Percentiles rank a stretch among this genome's conserved stretches.
phyloP scores from a whole-genome alignment of 2,113 vertebrate species.

The Brachyhypopomus occidentalis region DNA sequence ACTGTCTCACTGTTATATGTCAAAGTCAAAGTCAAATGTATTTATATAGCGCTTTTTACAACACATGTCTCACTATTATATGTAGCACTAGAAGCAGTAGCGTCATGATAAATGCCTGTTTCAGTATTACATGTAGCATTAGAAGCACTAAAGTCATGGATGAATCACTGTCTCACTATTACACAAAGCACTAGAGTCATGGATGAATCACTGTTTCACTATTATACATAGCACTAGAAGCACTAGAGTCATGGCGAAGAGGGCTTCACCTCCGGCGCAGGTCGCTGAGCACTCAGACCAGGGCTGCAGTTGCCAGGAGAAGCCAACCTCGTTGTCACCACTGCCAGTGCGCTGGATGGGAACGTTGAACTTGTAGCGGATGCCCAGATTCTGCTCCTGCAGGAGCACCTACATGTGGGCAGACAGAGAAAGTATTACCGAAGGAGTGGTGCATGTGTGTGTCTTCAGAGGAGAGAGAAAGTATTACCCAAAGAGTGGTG shows the following conservation, averaged over 20 bases:
- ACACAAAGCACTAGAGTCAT: neutral
- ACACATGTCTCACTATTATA: neutral
- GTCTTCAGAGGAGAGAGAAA: too few species aligned
- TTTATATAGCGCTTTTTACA: too few species aligned
- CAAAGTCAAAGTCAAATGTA: too few species aligned
- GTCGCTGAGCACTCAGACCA: conserved; percentile 97
- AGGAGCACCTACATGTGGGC: conserved; percentile 84
- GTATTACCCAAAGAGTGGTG: too few species aligned
- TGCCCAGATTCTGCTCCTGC: conserved; percentile 95
- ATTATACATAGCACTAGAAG: neutral
- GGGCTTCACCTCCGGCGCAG: conserved; percentile 88
- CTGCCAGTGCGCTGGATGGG: conserved; percentile 94
- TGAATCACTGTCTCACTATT: neutral
- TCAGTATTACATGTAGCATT: neutral
- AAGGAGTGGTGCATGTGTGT: too few species aligned
- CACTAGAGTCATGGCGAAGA: neutral
- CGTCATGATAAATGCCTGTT: neutral
- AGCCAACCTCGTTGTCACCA: conserved; percentile 95
- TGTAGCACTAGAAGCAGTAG: neutral
- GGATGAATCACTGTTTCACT: too few species aligned
- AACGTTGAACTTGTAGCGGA: conserved; percentile 95
- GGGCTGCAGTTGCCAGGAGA: conserved; percentile 90
- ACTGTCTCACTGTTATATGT: neutral
- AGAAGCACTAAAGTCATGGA: neutral
- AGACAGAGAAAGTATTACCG: neutral